Percentiles rank a stretch among this genome's conserved stretches.
Conservation (phyloP, 2,888 invertebrate genomes). For the Camptogramma bilineatum region DNA sequence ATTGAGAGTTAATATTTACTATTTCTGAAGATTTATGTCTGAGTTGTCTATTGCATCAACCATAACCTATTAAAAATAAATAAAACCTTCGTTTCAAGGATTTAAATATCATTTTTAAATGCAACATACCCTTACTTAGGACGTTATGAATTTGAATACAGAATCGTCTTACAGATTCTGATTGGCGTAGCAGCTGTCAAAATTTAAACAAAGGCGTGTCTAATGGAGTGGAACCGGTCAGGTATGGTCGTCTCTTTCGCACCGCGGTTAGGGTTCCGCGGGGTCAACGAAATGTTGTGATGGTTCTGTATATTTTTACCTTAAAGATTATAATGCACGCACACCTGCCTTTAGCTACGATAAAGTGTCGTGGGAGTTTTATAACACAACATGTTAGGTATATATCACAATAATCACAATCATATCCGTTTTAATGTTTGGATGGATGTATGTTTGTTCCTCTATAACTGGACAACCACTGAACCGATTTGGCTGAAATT, state of each 20-base stretch:
- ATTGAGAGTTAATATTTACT: neutral
- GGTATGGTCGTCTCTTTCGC: constrained; percentile 65
- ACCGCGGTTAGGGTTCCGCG: constrained; percentile 45
- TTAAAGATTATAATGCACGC: too few relatives aligned
- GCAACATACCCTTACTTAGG: constrained; percentile 18
- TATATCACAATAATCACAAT: too few relatives aligned
- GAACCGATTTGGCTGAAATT: too few relatives aligned
- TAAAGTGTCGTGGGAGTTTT: neutral
- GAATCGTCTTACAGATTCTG: constrained; percentile 41
- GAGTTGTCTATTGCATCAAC: neutral
- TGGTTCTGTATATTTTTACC: constrained; percentile 42
- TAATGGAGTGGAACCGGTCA: constrained; percentile 67
- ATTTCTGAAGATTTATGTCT: neutral
- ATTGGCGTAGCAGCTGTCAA: constrained; percentile 75
- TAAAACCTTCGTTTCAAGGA: neutral
- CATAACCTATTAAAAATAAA: neutral
- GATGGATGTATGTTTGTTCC: too few relatives aligned
- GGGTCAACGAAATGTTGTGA: constrained; percentile 18
- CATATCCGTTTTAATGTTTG: too few relatives aligned
- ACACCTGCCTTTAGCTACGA: neutral
- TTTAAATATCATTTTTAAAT: constrained; percentile 3
- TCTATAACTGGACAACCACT: too few relatives aligned
- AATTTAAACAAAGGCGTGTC: constrained; percentile 73
- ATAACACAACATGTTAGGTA: too few relatives aligned
- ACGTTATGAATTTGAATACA: constrained; percentile 23